A percentile compares a stretch with the other conserved stretches of the same genome.
Evolutionary conservation across 2,113 vertebrate species (phyloP).

Genomic region (Pseudopipra pipra): DNA sequence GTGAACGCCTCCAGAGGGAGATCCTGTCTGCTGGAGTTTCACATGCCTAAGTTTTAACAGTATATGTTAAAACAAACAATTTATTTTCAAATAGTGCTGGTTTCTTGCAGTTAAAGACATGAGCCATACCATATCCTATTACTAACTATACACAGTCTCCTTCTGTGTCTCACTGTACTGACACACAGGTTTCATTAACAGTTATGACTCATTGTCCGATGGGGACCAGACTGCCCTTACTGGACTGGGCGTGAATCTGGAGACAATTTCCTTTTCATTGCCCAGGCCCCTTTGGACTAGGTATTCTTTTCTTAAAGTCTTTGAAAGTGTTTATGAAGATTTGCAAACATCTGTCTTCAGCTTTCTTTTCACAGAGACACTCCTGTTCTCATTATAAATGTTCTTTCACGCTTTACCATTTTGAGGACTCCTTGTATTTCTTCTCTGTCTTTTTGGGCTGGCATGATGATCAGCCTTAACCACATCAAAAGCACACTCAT

Average conservation of each 20-base stretch:
- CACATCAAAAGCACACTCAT: background rate
- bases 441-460: background rate
- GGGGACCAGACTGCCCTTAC: background rate
- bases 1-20: slow-evolving; percentile 21
- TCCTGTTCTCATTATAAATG: background rate
- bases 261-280: background rate
- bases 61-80: background rate
- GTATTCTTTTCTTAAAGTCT: background rate
- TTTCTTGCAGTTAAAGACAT: background rate
- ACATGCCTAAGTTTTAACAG: background rate
- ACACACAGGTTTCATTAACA: background rate
- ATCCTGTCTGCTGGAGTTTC: slow-evolving; percentile 19
- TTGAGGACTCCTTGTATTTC: background rate
- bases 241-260: background rate
- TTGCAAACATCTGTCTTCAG: background rate
- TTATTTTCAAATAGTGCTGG: background rate
- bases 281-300: background rate
- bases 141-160: background rate
- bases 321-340: background rate
- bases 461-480: background rate
- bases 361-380: background rate
- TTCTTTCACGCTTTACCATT: background rate
- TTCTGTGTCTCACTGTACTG: background rate
- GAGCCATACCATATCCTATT: background rate
- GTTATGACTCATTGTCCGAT: background rate